Evolutionary conservation across 2,888 invertebrate species (phyloP).

Genomic region (Trichogramma evanescens): DNA sequence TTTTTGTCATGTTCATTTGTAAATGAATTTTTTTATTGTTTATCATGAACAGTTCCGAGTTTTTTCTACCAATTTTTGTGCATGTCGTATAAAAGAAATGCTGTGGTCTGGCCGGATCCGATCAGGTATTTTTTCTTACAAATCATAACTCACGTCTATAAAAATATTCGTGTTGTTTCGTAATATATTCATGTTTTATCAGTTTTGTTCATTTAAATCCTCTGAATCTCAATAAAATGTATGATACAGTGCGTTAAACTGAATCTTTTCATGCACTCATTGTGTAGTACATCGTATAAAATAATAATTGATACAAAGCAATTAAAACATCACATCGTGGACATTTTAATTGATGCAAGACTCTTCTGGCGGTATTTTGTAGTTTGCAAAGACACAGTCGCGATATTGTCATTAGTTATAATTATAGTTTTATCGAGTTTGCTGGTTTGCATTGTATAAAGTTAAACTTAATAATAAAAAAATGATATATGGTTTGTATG

Average conservation of each 20-base stretch:
- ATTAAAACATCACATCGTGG: too few relatives aligned
- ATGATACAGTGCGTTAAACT: too few relatives aligned
- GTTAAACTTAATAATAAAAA: constrained; percentile 9
- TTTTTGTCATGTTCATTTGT: constrained; percentile 1
- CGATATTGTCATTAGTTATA: constrained; percentile 18
- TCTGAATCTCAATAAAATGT: too few relatives aligned
- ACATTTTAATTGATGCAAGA: too few relatives aligned
- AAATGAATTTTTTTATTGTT: constrained; percentile 6
- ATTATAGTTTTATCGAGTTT: constrained; percentile 10
- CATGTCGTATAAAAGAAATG: constrained; percentile 5
- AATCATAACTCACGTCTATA: neutral
- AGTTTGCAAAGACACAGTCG: neutral
- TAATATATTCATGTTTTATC: too few relatives aligned
- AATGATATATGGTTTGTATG: constrained; percentile 17
- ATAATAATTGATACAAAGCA: too few relatives aligned
- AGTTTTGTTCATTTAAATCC: too few relatives aligned
- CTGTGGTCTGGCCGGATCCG: constrained; percentile 41
- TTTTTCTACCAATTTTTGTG: too few relatives aligned
- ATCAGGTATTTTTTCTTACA: constrained; percentile 25
- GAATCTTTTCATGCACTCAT: too few relatives aligned
- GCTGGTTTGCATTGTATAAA: constrained; percentile 18
- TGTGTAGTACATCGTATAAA: too few relatives aligned
- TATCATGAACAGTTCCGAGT: constrained; percentile 2
- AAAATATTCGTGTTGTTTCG: too few relatives aligned
- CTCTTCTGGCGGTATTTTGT: neutral